Evolutionary conservation across 2,888 invertebrate genomes (phyloP).

Genomic region (Dynastes grantii): DNA sequence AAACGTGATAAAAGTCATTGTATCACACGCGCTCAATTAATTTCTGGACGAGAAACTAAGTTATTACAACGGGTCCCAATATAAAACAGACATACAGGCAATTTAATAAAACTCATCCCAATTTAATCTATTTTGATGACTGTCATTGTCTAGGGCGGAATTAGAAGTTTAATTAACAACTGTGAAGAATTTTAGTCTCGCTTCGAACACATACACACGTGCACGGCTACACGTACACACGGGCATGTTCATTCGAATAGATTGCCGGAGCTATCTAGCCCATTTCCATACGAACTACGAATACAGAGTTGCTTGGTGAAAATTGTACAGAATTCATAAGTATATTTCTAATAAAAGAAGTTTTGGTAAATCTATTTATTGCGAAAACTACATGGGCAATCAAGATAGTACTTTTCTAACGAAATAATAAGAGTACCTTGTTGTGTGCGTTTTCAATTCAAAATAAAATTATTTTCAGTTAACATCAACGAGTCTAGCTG

Average conservation of each 20-base stretch:
- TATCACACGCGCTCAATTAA: constrained; percentile 63
- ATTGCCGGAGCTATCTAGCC: constrained; percentile 31
- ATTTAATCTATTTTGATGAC: constrained; percentile 71
- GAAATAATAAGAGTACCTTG: too few species aligned
- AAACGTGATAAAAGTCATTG: constrained; percentile 51
- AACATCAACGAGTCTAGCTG: too few species aligned
- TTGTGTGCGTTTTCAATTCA: too few species aligned
- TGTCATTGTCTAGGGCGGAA: constrained; percentile 70
- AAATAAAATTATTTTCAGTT: too few species aligned
- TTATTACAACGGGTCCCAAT: constrained; percentile 61
- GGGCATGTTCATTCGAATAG: constrained; percentile 36
- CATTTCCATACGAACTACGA: constrained; percentile 7
- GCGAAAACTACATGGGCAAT: too few species aligned
- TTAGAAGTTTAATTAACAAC: constrained; percentile 70
- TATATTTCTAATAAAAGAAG: not conserved
- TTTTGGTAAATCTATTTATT: too few species aligned
- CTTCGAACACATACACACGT: constrained; percentile 32
- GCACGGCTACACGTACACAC: constrained; percentile 34
- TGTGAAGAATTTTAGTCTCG: constrained; percentile 60
- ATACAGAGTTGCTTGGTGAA: constrained; percentile 4
- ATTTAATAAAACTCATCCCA: constrained; percentile 70
- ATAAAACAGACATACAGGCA: constrained; percentile 67
- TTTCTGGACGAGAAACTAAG: constrained; percentile 55
- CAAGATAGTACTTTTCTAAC: too few species aligned
- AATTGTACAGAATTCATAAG: constrained; percentile 7